Base-by-base conservation (phyloP, 2,113 vertebrate species). In the Chelonoidis abingdonii region DNA sequence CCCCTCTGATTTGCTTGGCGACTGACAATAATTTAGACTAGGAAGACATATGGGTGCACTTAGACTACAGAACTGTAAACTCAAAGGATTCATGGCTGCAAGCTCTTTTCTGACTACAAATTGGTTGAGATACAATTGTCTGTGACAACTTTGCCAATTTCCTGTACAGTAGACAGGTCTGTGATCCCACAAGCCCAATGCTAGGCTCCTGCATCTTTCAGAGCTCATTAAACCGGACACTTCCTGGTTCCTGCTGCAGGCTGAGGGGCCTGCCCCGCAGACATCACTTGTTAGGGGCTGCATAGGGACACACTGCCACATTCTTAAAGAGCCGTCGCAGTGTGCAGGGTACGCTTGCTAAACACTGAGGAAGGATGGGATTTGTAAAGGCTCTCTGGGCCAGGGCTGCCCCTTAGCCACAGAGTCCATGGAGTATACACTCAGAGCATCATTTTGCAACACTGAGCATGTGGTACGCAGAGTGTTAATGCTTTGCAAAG, bases 41-140 rank as follows among this genome's bases (percentile, higher is more conserved):
- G 10, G n/a, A 35, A 82, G 87, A 87, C 80, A 8, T 10, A 1
- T 10, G 94, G 83, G 80, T 81, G 27, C 2, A 1, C 92, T 93
- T 25, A 22, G 91, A 78, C 22, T 22, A 1, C 0, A 1, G 79
- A 80, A 89, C 53, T 41, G 6, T 57, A 35, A 91, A 80, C 88
- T 88, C 6, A 1, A 16, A 31, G 87, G 92, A 59, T 83, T 90
- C 21, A 2, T 0, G 4, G 80, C 94, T 94, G 86, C 4, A 0
- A 96, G 95, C 88, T 82, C 95, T 47, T 0, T 88, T 47, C 91
- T 95, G 96, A 81, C 88, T 2, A 6, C 7, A 3, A 17, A 90
- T 3, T 13, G 90, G 85, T 79, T 87, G 92, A 90, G 93, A 96
- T 95, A 31, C 86, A 5, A 93, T 95, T n/a, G 21, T 82, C 95